phyloP scores from a whole-genome alignment of 2,888 invertebrate genomes.

The Hyles lineata region DNA sequence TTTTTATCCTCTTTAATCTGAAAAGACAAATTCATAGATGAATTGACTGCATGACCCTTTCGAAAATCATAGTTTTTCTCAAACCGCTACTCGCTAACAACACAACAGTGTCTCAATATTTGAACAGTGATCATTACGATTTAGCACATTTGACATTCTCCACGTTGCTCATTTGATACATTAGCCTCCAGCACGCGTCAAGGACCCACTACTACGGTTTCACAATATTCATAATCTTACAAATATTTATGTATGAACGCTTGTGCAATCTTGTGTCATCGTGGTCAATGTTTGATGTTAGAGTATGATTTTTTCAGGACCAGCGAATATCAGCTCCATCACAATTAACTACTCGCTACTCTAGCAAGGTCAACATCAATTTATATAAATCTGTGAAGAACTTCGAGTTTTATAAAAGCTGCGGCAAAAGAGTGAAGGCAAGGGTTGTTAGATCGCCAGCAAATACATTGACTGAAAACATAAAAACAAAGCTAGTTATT shows the following conservation, averaged over 20 bases:
- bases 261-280: slow-evolving; percentile 10
- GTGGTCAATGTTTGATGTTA: not conserved
- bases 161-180: slow-evolving; percentile 31
- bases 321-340: too few species aligned
- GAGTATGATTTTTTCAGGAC: not conserved
- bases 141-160: slow-evolving; percentile 35
- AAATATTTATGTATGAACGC: slow-evolving; percentile 16
- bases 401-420: too few species aligned
- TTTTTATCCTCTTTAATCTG: too few species aligned
- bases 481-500: too few species aligned
- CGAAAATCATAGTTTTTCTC: not conserved
- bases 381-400: too few species aligned
- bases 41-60: too few species aligned
- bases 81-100: slow-evolving; percentile 13
- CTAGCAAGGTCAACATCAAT: too few species aligned
- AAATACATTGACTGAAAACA: too few species aligned
- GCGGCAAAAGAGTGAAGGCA: too few species aligned
- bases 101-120: not conserved
- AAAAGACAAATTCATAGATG: too few species aligned
- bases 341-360: too few species aligned
- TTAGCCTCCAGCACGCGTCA: slow-evolving; percentile 21
- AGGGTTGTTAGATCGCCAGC: too few species aligned
- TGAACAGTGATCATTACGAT: slow-evolving; percentile 33
- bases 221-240: slow-evolving; percentile 22
- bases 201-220: slow-evolving; percentile 26